phyloP scores from a whole-genome alignment of 2,113 vertebrate species.

The Riparia riparia region DNA sequence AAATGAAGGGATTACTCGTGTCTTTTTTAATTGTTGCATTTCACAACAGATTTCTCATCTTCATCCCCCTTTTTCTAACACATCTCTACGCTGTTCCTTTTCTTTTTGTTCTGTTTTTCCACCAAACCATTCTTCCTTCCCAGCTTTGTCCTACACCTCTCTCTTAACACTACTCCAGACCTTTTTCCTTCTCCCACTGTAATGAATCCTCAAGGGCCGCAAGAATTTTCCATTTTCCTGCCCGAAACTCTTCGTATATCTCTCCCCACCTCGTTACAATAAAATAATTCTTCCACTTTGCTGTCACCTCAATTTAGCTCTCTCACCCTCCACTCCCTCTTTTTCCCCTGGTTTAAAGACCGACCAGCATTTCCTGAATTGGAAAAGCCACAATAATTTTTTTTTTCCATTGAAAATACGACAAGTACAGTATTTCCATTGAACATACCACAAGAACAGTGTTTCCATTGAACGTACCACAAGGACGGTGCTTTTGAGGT shows the following conservation, averaged over 20 bases:
- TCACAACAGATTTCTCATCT: background rate
- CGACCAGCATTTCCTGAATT: conserved; percentile 76
- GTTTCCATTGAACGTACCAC: conserved; percentile 80
- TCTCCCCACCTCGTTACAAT: conserved; percentile 49
- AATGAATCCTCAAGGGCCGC: conserved; percentile 65
- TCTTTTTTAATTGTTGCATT: background rate
- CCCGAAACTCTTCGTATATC: conserved; percentile 6
- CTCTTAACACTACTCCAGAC: background rate
- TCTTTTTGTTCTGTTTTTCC: background rate
- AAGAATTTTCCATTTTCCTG: conserved; percentile 59
- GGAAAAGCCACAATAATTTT: conserved; percentile 69
- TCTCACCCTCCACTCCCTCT: conserved; percentile 54
- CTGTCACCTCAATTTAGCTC: conserved; percentile 67
- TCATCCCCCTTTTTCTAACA: background rate
- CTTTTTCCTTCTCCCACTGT: conserved; percentile 61
- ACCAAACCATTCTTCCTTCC: background rate
- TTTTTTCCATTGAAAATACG: conserved; percentile 74
- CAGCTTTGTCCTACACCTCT: conserved; percentile 4
- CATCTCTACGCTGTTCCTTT: accelerated
- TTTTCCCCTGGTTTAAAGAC: conserved; percentile 62
- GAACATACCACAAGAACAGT: conserved; percentile 54
- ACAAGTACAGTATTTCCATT: conserved; percentile 62
- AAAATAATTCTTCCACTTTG: conserved; percentile 66
- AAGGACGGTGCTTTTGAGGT: conserved; percentile 77
- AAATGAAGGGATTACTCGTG: background rate